Evolutionary conservation across 2,888 invertebrate genomes (phyloP).

Genomic region (Nematopogon swammerdamellus): DNA sequence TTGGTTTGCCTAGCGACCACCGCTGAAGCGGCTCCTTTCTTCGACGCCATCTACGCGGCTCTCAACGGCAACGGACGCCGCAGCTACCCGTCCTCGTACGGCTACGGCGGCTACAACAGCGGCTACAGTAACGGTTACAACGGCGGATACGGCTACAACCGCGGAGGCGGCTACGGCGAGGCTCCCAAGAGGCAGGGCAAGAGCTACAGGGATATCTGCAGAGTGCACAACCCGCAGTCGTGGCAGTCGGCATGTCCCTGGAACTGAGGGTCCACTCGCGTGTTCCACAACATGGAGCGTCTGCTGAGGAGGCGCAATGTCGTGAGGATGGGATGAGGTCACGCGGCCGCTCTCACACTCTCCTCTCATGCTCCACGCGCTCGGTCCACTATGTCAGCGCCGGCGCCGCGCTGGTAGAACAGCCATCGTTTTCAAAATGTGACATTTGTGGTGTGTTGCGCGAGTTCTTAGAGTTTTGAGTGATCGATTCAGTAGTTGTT

Average conservation of each 20-base stretch:
- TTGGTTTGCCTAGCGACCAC: conserved; percentile 18
- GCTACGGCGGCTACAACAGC: conserved; percentile 16
- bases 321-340: conserved; percentile 46
- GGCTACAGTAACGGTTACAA: conserved; percentile 18
- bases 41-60: conserved; percentile 46
- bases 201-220: conserved; percentile 68
- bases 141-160: conserved; percentile 18
- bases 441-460: too few species aligned
- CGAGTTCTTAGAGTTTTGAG: too few species aligned
- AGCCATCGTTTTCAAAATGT: too few species aligned
- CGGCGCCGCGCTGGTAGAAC: too few species aligned
- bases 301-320: conserved; percentile 47
- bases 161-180: conserved; percentile 27
- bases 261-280: conserved; percentile 55
- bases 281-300: conserved; percentile 53
- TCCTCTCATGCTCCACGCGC: too few species aligned
- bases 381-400: too few species aligned
- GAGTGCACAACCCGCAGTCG: conserved; percentile 61
- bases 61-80: conserved; percentile 36
- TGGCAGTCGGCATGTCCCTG: conserved; percentile 63
- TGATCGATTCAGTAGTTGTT: too few species aligned
- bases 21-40: conserved; percentile 33
- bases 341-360: neutral
- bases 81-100: conserved; percentile 36
- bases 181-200: conserved; percentile 25